Percentiles rank a stretch among this genome's conserved stretches.
These are phyloP conservation scores for Caenorhabditis panamensis DNA, from an alignment of 2,888 invertebrate species.

Conservation along the genomic window DNA sequence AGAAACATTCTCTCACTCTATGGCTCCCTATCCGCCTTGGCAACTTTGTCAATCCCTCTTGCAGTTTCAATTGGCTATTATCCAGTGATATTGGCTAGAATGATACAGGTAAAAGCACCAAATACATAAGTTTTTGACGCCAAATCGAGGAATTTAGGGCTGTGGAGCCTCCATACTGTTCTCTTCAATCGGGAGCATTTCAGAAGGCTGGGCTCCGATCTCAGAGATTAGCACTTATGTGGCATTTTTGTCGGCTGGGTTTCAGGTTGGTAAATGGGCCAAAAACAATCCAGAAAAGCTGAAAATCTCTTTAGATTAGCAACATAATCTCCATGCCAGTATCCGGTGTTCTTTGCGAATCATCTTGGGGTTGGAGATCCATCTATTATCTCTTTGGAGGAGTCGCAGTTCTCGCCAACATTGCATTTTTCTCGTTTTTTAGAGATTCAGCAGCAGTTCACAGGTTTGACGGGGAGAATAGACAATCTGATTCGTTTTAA, in stretches of 20 bases:
- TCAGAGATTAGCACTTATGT: conserved; percentile 49
- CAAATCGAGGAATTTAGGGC: no score
- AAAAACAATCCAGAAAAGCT: not conserved
- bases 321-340: conserved; percentile 60
- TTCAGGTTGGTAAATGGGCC: conserved; percentile 44
- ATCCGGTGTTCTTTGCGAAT: conserved; percentile 59
- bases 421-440: conserved; percentile 46
- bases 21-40: conserved; percentile 45
- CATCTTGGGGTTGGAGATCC: conserved; percentile 50
- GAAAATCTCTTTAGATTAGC: conserved; percentile 23
- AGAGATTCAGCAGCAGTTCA: conserved; percentile 47
- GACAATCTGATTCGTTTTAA: not conserved
- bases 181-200: conserved; percentile 53
- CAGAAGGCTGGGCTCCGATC: conserved; percentile 56
- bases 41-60: conserved; percentile 55
- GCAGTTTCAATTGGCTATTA: conserved; percentile 59
- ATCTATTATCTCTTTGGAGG: conserved; percentile 54
- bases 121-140: no score
- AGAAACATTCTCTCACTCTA: conserved; percentile 51
- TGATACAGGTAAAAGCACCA: conserved; percentile 37
- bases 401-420: conserved; percentile 35
- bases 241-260: conserved; percentile 42
- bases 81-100: conserved; percentile 53
- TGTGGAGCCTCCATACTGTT: conserved; percentile 48
- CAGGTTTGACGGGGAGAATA: conserved; percentile 14